Evolutionary conservation across 2,797 vertebrate species (phyloP).

Genomic region (Xyrichtys novacula): DNA sequence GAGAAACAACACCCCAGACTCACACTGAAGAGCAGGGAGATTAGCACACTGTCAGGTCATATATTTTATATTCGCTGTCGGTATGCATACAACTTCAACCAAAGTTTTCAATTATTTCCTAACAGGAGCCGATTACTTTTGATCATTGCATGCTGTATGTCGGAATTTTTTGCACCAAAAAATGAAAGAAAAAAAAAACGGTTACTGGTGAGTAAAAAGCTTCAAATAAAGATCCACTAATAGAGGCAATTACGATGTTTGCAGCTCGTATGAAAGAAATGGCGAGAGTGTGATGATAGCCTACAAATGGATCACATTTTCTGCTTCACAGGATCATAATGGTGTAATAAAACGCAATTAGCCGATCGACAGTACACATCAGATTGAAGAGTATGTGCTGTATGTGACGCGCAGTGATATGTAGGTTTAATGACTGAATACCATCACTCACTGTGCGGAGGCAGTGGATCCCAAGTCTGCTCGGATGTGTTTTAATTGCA

Average conservation of each 20-base stretch:
- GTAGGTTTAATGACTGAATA: constrained; percentile 58
- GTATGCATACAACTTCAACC: constrained; percentile 14
- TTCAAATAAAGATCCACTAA: constrained; percentile 45
- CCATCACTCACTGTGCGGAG: constrained; percentile 44
- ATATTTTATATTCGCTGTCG: constrained; percentile 16
- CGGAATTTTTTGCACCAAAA: constrained; percentile 40
- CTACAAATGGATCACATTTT: constrained; percentile 60
- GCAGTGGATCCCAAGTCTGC: constrained; percentile 30
- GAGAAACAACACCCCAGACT: constrained; percentile 78
- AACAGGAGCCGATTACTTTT: constrained; percentile 33
- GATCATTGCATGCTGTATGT: constrained; percentile 13
- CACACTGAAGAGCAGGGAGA: constrained; percentile 48
- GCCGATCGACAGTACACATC: constrained; percentile 42
- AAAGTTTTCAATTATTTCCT: constrained; percentile 14
- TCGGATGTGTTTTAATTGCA: constrained; percentile 52
- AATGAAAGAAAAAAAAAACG: constrained; percentile 14
- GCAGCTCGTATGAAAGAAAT: constrained; percentile 29
- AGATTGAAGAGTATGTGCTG: constrained; percentile 25
- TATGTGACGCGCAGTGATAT: constrained; percentile 49
- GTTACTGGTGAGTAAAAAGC: constrained; percentile 41
- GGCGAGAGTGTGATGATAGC: constrained; percentile 21
- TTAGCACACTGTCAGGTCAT: constrained; percentile 33
- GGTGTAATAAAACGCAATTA: constrained; percentile 65
- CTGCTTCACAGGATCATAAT: constrained; percentile 55
- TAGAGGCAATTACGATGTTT: constrained; percentile 58